Conservation (phyloP, 2,113 vertebrate genomes). For the Phylloscopus trochilus region DNA sequence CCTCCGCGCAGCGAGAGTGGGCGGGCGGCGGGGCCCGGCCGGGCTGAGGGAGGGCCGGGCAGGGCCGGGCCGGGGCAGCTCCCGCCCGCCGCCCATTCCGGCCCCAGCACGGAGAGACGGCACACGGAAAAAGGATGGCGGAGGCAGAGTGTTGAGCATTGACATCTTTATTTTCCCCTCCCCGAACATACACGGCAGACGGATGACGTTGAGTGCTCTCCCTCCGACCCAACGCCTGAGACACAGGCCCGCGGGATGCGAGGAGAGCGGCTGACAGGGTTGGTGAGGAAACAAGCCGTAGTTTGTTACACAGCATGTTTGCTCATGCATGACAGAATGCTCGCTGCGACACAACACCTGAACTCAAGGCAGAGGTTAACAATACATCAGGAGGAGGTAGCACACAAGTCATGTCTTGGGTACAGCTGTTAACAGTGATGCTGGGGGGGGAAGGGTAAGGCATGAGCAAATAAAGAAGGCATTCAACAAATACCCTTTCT, state of each 20-base stretch:
- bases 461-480: not conserved
- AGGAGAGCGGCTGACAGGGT: accelerated
- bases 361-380: slow-evolving; percentile 5
- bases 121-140: not conserved
- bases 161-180: not conserved
- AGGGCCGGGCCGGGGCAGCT: not conserved
- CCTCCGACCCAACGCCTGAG: not conserved
- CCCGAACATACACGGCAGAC: not conserved
- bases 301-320: not conserved
- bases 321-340: not conserved
- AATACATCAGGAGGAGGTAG: not conserved
- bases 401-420: not conserved
- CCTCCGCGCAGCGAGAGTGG: not conserved
- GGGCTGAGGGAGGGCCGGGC: not conserved
- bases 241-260: accelerated
- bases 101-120: not conserved
- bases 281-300: not conserved
- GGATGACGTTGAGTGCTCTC: not conserved
- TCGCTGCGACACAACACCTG: not conserved
- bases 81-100: not conserved
- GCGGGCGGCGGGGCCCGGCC: not conserved
- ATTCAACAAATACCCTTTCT: not conserved
- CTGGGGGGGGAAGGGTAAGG: not conserved
- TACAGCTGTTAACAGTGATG: not conserved
- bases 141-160: not conserved